phyloP scores from a whole-genome alignment of 2,888 invertebrate species.

The Hartigia nigra region DNA sequence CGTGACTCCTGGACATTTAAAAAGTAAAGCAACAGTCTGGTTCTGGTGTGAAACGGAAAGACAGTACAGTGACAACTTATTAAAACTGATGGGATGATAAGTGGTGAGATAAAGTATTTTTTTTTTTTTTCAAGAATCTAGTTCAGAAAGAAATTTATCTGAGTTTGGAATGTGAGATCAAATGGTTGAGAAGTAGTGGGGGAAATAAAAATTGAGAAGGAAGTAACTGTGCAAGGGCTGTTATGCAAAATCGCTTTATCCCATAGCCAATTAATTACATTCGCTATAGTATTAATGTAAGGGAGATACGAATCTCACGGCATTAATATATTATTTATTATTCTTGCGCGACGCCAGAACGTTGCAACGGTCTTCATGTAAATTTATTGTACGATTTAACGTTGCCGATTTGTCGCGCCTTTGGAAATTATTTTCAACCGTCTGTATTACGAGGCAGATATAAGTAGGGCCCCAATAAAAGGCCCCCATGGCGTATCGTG shows the following conservation, averaged over 20 bases:
- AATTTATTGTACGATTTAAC: not conserved
- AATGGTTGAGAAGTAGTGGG: not conserved
- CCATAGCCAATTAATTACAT: not conserved
- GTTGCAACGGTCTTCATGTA: not conserved
- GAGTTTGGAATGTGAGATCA: not conserved
- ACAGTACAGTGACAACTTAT: not conserved
- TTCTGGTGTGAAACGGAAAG: not conserved
- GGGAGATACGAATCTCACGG: not conserved
- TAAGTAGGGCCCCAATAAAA: not conserved
- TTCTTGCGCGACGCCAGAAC: not conserved
- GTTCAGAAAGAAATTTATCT: not conserved
- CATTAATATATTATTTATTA: not conserved
- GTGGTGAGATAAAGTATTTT: not conserved
- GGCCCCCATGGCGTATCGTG: not conserved
- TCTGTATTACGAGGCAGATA: not conserved
- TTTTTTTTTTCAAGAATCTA: too few species aligned
- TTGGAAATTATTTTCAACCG: not conserved
- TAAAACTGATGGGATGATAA: not conserved
- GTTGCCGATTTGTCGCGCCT: not conserved
- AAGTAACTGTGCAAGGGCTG: not conserved
- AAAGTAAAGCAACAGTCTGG: not conserved
- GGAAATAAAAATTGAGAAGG: not conserved
- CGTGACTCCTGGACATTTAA: not conserved
- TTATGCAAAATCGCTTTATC: not conserved
- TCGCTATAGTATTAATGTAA: not conserved